Evolutionary conservation across 2,888 invertebrate genomes (phyloP), one percentile per base, ranked within the genome.

Genomic region (Pristionchus entomophagus): DNA sequence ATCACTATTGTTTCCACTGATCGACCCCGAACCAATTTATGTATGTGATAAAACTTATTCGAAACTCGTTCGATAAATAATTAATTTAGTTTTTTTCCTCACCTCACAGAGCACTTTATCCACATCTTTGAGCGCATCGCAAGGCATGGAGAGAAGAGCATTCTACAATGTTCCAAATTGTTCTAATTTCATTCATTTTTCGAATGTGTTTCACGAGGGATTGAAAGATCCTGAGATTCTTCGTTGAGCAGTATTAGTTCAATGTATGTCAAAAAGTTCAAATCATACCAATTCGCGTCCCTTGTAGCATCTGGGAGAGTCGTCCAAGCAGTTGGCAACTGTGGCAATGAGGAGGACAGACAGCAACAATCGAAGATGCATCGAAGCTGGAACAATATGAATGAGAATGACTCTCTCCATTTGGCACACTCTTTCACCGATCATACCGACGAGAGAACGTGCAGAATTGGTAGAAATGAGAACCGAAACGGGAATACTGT

Each of bases 61-160:
- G 49, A 35, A 65, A 65, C 19, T 19, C 2, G 26, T 59, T 38
- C n/a, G 19, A 65, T 29, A 2, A 2, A n/a, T n/a, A 56, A 59
- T 6, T 4, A 26, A 35, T 35, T 65, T 1, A 29, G n/a, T n/a
- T n/a, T n/a, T n/a, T n/a, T n/a, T n/a, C 26, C 78, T 41, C 14
- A 80, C 78, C 51, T 80, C 78, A 32, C 78, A 80, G 10, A 80
- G 32, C 22, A 80, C 78, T 51, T 80, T 80, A n/a, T 80, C 78
- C 6, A 80, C 22, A 32, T 80, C 78, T 80, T 80, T 80, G 41
- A 80, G 22, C 6, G 78, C 26, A 5, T 80, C 78, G 32, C 78
- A 80, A 0, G 78, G 78, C 29, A 22, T 49, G 3, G 78, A 51
- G 22, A 53, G 78, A 2, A 80, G 32, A 17, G 78, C 26, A 80